Conservation (phyloP, 2,888 invertebrate genomes). For the Ariolimax columbianus region DNA sequence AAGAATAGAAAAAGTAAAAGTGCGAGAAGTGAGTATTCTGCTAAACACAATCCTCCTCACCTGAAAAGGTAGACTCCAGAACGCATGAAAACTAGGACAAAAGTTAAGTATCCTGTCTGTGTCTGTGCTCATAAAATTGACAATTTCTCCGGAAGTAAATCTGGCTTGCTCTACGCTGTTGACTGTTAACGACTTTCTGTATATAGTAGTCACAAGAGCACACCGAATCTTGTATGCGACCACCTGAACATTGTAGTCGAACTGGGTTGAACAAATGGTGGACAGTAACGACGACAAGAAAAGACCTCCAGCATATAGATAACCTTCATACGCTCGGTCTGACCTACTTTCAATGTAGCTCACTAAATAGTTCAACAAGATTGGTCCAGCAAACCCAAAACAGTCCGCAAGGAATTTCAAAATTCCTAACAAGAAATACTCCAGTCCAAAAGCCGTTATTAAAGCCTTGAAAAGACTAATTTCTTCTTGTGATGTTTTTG, state of each 20-base stretch:
- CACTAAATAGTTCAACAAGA: constrained; percentile 90
- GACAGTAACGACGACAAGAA: constrained; percentile 85
- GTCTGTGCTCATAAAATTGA: constrained; percentile 98
- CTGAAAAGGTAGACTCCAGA: constrained; percentile 96
- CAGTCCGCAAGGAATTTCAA: constrained; percentile 88
- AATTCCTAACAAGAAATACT: constrained; percentile 75
- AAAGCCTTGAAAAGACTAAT: constrained; percentile 65
- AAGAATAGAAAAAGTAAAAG: too few species aligned
- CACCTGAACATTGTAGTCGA: constrained; percentile 88
- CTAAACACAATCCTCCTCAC: constrained; percentile 61
- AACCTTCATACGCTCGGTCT: constrained; percentile 81
- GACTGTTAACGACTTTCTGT: constrained; percentile 84
- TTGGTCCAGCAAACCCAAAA: constrained; percentile 91
- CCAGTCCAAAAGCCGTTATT: constrained; percentile 73
- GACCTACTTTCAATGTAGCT: constrained; percentile 86
- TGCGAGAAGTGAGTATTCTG: too few species aligned
- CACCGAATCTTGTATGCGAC: constrained; percentile 92
- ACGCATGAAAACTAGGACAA: constrained; percentile 95
- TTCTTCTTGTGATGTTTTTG: neutral
- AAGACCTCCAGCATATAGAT: constrained; percentile 83
- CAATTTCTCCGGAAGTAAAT: constrained; percentile 87
- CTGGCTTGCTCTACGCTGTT: constrained; percentile 78
- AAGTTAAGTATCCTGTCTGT: constrained; percentile 96
- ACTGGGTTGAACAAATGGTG: constrained; percentile 90
- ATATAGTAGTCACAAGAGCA: constrained; percentile 89